These are phyloP conservation scores for Acanthosoma haemorrhoidale DNA, from an alignment of 2,888 invertebrate species.

Conservation along the genomic window DNA sequence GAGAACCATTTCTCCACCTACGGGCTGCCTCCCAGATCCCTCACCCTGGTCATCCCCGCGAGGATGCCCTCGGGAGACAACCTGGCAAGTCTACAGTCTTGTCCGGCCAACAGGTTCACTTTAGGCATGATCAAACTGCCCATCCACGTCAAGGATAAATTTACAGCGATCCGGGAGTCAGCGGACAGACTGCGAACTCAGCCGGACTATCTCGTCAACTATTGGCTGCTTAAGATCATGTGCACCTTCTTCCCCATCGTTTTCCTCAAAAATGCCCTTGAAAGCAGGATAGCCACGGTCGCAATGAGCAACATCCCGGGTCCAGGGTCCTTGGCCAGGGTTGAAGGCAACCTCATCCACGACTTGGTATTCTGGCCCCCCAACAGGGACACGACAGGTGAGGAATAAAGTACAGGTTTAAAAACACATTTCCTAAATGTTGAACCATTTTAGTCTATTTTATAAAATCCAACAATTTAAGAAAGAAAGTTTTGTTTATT, in stretches of 20 bases:
- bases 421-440: no score
- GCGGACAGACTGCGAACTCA: conserved; percentile 47
- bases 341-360: conserved; percentile 48
- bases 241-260: conserved; percentile 49
- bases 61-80: conserved; percentile 41
- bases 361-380: conserved; percentile 53
- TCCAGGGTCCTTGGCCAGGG: conserved; percentile 47
- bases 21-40: conserved; percentile 31
- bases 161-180: conserved; percentile 37
- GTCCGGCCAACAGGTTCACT: conserved; percentile 49
- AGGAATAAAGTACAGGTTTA: background rate
- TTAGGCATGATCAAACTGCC: conserved; percentile 51
- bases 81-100: background rate
- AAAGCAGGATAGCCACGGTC: conserved; percentile 50
- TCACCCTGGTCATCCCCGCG: conserved; percentile 45
- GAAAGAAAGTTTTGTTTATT: background rate
- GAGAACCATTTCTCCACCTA: conserved; percentile 43
- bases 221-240: conserved; percentile 50
- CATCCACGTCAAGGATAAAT: conserved; percentile 42
- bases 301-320: conserved; percentile 54
- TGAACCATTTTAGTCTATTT: no score
- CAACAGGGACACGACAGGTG: conserved; percentile 51
- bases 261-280: conserved; percentile 47
- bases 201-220: conserved; percentile 51
- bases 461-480: no score